Percentiles rank a stretch among this genome's conserved stretches.
Conservation (phyloP, 1,140 invertebrate species). For the silkworm (Bombyx mori) region DNA sequence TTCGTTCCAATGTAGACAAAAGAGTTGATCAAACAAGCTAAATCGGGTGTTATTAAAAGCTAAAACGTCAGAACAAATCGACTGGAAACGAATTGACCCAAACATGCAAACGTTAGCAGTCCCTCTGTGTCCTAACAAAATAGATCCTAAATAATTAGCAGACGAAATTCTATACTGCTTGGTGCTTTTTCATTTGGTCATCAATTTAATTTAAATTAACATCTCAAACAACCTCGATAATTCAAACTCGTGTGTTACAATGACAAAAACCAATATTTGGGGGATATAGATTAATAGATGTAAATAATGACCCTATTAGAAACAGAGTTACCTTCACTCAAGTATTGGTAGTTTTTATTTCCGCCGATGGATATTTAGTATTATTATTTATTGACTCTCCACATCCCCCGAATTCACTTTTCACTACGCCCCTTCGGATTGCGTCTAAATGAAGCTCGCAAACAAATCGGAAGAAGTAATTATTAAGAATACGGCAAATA, state of each 20-base stretch:
- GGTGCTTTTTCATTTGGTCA: too few species aligned
- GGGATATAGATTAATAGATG: too few species aligned
- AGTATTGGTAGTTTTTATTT: too few species aligned
- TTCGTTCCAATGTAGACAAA: too few species aligned
- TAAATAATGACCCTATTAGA: too few species aligned
- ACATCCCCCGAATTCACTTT: slow-evolving; percentile 49
- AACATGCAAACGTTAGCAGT: slow-evolving; percentile 19
- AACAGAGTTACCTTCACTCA: too few species aligned
- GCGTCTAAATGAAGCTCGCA: slow-evolving; percentile 23
- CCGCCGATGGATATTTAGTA: slow-evolving; percentile 49
- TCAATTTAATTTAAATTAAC: too few species aligned
- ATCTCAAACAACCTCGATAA: too few species aligned
- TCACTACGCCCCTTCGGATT: slow-evolving; percentile 40
- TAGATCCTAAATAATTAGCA: slow-evolving; percentile 54
- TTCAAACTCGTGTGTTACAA: too few species aligned
- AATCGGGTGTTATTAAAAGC: slow-evolving; percentile 1
- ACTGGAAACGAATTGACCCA: slow-evolving; percentile 39
- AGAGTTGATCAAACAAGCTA: too few species aligned
- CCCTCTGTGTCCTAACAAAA: slow-evolving; percentile 53
- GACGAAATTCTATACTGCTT: not conserved
- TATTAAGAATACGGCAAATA: slow-evolving; percentile 66
- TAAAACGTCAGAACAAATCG: slow-evolving; percentile 27
- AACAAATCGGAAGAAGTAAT: slow-evolving; percentile 68
- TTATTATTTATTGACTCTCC: slow-evolving; percentile 66
- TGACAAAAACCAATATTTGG: too few species aligned